Percentiles rank a stretch among this genome's conserved stretches.
Conservation (phyloP, 2,113 vertebrate genomes). For the Paradisaea rubra region DNA sequence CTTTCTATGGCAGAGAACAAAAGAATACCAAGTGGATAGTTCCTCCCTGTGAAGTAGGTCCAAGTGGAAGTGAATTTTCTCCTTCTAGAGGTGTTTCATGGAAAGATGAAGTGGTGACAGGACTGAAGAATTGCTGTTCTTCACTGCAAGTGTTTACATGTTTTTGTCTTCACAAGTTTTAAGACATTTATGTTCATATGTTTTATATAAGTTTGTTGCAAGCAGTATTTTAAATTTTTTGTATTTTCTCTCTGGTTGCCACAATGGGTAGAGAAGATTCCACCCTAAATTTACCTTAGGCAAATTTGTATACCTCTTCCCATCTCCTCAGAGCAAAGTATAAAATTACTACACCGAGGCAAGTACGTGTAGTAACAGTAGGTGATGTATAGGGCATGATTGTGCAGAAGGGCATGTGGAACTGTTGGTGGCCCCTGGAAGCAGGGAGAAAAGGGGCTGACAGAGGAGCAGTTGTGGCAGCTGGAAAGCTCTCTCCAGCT, state of each 20-base stretch:
- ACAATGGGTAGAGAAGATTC: background rate
- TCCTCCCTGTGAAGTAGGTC: background rate
- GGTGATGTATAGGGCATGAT: background rate
- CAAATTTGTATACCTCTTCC: background rate
- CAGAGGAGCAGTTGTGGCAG: background rate
- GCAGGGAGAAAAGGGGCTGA: background rate
- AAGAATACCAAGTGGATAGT: background rate
- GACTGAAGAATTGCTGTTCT: background rate
- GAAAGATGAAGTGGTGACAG: background rate
- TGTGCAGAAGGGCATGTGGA: background rate
- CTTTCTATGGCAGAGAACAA: background rate
- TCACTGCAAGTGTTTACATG: background rate
- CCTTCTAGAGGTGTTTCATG: background rate
- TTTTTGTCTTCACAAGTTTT: background rate
- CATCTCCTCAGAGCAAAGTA: background rate
- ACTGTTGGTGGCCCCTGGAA: background rate
- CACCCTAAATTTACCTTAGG: background rate
- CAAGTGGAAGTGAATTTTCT: background rate
- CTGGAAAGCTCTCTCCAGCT: background rate
- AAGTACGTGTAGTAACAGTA: background rate
- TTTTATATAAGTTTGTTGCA: background rate
- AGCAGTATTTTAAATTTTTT: background rate
- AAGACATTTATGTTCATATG: no score
- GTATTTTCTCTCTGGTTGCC: background rate
- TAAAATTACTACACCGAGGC: background rate